A percentile compares a stretch with the other conserved stretches of the same genome.
Evolutionary conservation across 2,113 vertebrate species (phyloP).

Genomic region (Euleptes europaea): DNA sequence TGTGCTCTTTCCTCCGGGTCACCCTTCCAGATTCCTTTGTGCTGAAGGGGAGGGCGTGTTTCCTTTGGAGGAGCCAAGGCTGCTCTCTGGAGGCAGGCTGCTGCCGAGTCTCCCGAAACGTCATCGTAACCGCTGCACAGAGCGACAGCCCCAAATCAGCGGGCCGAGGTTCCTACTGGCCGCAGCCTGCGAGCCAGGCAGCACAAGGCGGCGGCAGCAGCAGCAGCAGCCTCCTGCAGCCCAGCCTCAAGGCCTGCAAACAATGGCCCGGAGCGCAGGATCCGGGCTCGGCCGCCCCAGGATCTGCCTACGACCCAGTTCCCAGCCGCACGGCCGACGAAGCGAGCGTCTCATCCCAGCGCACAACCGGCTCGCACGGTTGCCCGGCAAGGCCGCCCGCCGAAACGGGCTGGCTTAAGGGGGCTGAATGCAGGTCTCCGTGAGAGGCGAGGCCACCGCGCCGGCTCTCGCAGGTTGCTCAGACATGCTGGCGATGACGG

Average conservation of each 20-base stretch:
- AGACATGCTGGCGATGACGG: neutral
- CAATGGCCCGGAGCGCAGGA: neutral
- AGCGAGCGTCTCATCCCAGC: no score
- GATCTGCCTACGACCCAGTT: neutral
- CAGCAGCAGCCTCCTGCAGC: neutral
- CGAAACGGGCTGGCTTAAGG: no score
- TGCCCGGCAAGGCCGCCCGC: neutral
- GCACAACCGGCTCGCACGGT: neutral
- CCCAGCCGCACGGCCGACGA: neutral
- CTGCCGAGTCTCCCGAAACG: neutral
- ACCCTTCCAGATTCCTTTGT: slow-evolving; percentile 17
- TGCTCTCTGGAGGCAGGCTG: neutral
- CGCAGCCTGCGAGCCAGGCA: no score
- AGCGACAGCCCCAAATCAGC: neutral
- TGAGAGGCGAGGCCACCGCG: neutral
- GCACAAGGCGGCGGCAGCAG: neutral
- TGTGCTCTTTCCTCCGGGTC: neutral
- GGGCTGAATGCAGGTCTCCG: neutral
- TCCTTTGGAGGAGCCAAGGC: neutral
- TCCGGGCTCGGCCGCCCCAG: neutral
- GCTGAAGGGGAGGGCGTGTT: slow-evolving; percentile 15
- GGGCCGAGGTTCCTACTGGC: neutral
- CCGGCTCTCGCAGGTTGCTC: neutral
- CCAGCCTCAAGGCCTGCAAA: neutral
- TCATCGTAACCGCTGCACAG: neutral